Base-by-base conservation (phyloP, 1,140 invertebrate genomes). In the Platyscapa corneri region DNA sequence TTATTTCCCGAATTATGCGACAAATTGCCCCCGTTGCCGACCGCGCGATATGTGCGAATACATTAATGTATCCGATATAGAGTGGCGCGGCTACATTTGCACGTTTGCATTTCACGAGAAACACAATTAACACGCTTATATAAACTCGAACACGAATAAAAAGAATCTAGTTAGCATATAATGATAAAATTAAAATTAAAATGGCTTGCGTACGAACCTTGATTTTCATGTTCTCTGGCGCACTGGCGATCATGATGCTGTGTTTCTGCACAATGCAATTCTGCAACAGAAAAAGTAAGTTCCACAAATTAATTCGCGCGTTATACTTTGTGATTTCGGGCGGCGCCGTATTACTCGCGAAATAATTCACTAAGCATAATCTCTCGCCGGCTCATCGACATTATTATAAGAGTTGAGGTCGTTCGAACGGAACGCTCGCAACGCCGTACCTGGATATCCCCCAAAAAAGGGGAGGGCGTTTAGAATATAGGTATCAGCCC, bases 121-220 rank as follows among this genome's bases (percentile, higher is more conserved):
- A 32, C 30, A 53, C 12, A 14, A 75, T 75, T 49, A 27, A 46
- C 30, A 30, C 46, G n/a, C n/a, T 27, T 20, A 76, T 76, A 46
- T 10, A n/a, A 77, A 53, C 46, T 32, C 16, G 14, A 77, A 32
- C 53, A 34, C 1, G n/a, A 77, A 49, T 42, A 18, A 37, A 27
- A 46, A 46, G 32, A 46, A 75, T 46, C n/a, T 30, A 46, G 6
- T 49, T 75, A 12, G 23, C 42, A 30, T 75, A 30, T 7, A 34
- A 14, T 3, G 42, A 75, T 46, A 23, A 75, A 46, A 75, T n/a
- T 46, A 75, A 30, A 77, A 77, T 34, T 70, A 70, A 42, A 49
- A 30, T 49, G 14, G n/a, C 7, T 37, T n/a, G n/a, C n/a, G n/a
- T n/a, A n/a, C n/a, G n/a, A n/a, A 83, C 82, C 82, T 77, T 83